Evolutionary conservation across 2,113 vertebrate species (phyloP).

Genomic region (Gymnobelideus leadbeateri): DNA sequence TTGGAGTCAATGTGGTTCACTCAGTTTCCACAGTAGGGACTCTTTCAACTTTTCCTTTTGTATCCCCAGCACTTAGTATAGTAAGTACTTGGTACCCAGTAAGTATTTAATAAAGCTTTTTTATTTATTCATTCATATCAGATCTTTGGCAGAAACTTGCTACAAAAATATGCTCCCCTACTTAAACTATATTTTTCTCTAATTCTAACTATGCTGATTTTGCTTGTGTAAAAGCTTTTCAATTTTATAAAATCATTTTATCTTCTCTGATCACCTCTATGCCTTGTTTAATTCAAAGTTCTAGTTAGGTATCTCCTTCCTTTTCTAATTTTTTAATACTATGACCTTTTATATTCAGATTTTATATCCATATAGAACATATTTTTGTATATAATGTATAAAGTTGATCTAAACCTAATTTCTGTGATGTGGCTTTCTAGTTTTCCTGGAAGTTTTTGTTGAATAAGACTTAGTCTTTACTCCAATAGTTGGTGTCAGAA

Average conservation of each 20-base stretch:
- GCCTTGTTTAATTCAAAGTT: background rate
- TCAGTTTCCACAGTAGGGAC: background rate
- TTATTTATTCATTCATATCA: background rate
- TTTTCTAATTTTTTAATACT: background rate
- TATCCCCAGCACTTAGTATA: background rate
- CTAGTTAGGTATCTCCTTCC: background rate
- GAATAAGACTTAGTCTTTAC: background rate
- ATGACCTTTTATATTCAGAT: background rate
- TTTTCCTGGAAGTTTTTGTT: background rate
- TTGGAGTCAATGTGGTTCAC: background rate
- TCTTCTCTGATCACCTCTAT: background rate
- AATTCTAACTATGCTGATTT: background rate
- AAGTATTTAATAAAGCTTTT: background rate
- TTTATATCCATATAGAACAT: background rate
- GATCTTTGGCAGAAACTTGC: background rate
- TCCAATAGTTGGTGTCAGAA: background rate
- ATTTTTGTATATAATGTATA: background rate
- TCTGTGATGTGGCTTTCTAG: background rate
- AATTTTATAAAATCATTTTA: background rate
- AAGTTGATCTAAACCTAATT: background rate
- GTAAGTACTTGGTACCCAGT: background rate
- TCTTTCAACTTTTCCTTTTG: background rate
- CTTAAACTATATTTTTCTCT: background rate
- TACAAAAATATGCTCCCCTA: background rate
- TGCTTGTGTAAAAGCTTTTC: background rate